These are phyloP conservation scores for Acrobasis consociella DNA, from an alignment of 2,888 invertebrate genomes.

Conservation along the genomic window DNA sequence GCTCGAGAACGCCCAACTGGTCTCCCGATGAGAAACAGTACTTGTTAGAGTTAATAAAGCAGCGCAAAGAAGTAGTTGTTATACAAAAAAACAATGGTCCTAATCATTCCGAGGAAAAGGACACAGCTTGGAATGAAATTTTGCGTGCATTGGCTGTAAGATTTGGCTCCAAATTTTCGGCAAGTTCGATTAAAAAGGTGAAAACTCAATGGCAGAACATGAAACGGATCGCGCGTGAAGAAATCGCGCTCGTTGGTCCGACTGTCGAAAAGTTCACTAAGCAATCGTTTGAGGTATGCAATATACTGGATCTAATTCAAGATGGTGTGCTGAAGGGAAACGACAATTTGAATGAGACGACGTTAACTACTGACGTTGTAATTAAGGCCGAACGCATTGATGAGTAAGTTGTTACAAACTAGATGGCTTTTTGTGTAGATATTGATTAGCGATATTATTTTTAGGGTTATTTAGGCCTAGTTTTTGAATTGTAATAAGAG, in stretches of 20 bases:
- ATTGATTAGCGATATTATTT: slow-evolving; percentile 24
- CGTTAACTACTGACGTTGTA: slow-evolving; percentile 60
- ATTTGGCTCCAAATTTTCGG: slow-evolving; percentile 68
- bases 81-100: slow-evolving; percentile 70
- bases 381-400: slow-evolving; percentile 74
- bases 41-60: slow-evolving; percentile 72
- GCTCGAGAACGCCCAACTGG: slow-evolving; percentile 75
- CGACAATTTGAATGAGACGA: slow-evolving; percentile 53
- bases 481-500: background rate
- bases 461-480: background rate
- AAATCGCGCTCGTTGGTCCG: slow-evolving; percentile 59
- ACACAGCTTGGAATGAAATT: slow-evolving; percentile 75
- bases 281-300: slow-evolving; percentile 68
- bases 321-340: slow-evolving; percentile 59
- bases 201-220: slow-evolving; percentile 80
- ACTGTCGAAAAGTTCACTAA: slow-evolving; percentile 56
- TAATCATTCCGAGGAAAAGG: slow-evolving; percentile 72
- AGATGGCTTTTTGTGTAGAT: slow-evolving; percentile 21
- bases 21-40: slow-evolving; percentile 73
- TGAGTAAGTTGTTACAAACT: slow-evolving; percentile 58
- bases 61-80: slow-evolving; percentile 68
- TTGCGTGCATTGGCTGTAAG: slow-evolving; percentile 56
- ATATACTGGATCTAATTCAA: slow-evolving; percentile 63
- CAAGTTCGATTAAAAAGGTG: slow-evolving; percentile 71
- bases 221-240: slow-evolving; percentile 76